Base-by-base conservation (phyloP, 2,888 invertebrate species). In the Habroteleia sp. region DNA sequence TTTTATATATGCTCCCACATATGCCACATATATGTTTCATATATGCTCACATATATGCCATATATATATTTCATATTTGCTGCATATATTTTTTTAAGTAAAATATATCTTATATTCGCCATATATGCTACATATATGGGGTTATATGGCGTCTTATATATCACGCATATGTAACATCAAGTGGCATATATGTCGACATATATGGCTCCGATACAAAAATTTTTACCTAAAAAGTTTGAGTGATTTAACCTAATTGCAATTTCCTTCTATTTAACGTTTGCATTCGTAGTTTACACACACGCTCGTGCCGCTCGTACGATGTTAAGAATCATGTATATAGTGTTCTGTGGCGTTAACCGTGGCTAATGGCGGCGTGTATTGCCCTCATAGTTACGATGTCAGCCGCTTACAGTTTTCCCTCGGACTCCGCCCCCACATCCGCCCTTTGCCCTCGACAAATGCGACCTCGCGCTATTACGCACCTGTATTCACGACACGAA, bases 331-430 rank as follows among this genome's bases (percentile, higher is more conserved):
- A 48, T 74, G 74, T 68, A 63, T 52, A 65, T 20, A 33, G 13
- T 11, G 33, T 68, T 56, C 54, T 60, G 66, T 27, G 48, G 52
- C 72, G 58, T 65, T 74, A 71, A 73, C 74, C 68, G 60, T 72
- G 41, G 78, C 74, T 80, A 80, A 80, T 79, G 79, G 79, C 80
- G 80, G 79, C 79, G 77, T 79, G 80, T 79, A 79, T 78, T 75
- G 77, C 79, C 77, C 80, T 79, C 77, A 74, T 78, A 77, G 79
- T 77, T 75, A 77, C 76, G 78, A 76, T 79, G 79, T 79, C 80
- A 77, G 79, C 77, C 77, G 75, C 76, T 77, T 50, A 63, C 71
- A 60, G 68, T 76, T 73, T n/a, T 73, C 72, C 68, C 69, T 66
- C 63, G 63, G 73, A 77, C 69, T 74, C 78, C 78, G 76, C 78